Conservation (phyloP, 2,113 vertebrate species). For the Arizona elegans region DNA sequence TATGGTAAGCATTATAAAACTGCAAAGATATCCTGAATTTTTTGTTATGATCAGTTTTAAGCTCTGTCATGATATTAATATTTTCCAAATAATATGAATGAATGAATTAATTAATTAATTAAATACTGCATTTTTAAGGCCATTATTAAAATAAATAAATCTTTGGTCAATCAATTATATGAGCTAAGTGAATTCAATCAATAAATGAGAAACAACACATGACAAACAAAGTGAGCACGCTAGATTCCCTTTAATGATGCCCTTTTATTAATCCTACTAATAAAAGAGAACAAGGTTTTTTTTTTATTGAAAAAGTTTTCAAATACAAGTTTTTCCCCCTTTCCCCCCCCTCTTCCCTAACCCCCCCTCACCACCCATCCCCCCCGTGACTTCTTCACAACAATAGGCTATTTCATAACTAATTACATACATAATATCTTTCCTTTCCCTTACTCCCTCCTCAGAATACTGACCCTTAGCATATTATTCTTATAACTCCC, state of each 20-base stretch:
- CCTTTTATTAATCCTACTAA: neutral
- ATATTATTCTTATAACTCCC: too few relatives aligned
- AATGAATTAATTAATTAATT: neutral
- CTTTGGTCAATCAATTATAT: neutral
- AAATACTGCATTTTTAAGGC: neutral
- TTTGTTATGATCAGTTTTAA: neutral
- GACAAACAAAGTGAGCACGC: neutral
- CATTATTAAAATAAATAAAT: neutral
- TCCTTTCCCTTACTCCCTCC: too few relatives aligned
- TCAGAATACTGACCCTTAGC: too few relatives aligned
- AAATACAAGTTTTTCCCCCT: too few relatives aligned
- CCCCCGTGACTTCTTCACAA: too few relatives aligned
- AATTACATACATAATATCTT: too few relatives aligned
- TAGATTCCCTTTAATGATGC: neutral
- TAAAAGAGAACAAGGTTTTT: neutral
- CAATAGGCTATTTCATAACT: too few relatives aligned
- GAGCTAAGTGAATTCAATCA: neutral
- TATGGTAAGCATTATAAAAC: slow-evolving; percentile 23
- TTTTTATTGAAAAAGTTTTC: too few relatives aligned
- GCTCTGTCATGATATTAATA: neutral
- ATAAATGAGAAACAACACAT: neutral
- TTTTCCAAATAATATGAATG: neutral
- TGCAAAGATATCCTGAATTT: neutral
- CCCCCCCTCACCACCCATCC: too few relatives aligned
- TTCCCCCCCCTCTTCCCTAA: too few relatives aligned